A percentile compares a stretch with the other conserved stretches of the same genome.
Conservation (phyloP, 2,113 vertebrate genomes). For the Pygoscelis adeliae region DNA sequence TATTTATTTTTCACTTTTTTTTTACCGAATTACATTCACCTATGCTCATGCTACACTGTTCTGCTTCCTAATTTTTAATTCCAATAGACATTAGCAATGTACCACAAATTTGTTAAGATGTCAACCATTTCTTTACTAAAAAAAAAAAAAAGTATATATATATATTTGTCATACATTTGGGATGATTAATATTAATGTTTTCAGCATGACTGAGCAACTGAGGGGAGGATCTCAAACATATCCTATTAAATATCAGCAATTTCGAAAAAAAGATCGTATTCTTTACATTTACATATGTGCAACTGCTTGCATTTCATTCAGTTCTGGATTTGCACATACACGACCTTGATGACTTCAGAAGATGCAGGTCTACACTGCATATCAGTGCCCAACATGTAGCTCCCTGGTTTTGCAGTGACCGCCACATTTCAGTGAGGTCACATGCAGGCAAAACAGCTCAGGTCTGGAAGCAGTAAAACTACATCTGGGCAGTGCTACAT, state of each 20-base stretch:
- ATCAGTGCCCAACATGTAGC: neutral
- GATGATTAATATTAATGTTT: neutral
- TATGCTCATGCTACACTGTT: neutral
- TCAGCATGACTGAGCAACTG: neutral
- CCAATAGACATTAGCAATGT: neutral
- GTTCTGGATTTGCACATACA: neutral
- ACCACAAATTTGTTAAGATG: neutral
- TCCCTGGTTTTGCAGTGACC: neutral
- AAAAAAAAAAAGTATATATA: no score
- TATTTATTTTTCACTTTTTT: neutral
- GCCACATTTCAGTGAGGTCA: neutral
- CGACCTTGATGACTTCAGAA: neutral
- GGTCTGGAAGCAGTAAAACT: neutral
- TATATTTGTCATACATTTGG: no score
- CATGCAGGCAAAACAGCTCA: neutral
- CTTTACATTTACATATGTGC: neutral
- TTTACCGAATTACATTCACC: neutral
- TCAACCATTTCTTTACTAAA: neutral
- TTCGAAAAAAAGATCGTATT: neutral
- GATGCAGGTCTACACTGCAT: neutral
- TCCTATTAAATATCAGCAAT: neutral
- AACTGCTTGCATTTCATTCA: neutral
- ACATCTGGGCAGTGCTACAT: neutral
- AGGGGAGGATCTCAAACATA: neutral
- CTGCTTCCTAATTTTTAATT: conserved; percentile 5